Evolutionary conservation across 2,888 invertebrate species (phyloP), one percentile per base, ranked within the genome.

Genomic region (Diloba caeruleocephala): DNA sequence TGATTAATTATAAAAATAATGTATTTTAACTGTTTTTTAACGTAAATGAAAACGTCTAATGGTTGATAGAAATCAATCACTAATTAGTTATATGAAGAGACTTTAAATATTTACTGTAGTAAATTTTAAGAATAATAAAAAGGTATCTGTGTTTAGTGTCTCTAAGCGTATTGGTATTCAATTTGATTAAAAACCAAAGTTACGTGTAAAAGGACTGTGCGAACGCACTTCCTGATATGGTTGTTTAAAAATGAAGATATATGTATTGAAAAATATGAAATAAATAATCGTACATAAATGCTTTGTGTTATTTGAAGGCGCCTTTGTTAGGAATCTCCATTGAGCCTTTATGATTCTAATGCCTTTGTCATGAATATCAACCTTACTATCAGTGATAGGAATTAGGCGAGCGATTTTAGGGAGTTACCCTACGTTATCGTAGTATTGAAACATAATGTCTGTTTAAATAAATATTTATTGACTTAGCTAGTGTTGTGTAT

Each of bases 191-290:
- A 75, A 79, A 81, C 79, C 81, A 80, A 81, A 81, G 77, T 75
- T 72, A 71, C 57, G 71, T 73, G 73, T 71, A 67, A 62, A 57
- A 56, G 55, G 69, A 69, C 45, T 42, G 53, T 52, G 70, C 63
- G 36, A 9, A 58, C 34, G 76, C 73, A 53, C 68, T 26, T 52
- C 63, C 74, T 67, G 61, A 63, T 72, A 79, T 76, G 84, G 84
- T 86, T 87, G 85, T 86, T 82, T 81, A 75, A 79, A 78, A 58
- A 78, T 76, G 70, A 80, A 66, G 63, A 78, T 85, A 77, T 80
- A 85, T 86, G 85, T 87, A 86, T 84, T 84, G 71, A 71, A 83
- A 74, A 68, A 84, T 85, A 82, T 83, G 71, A 79, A 89, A 89
- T 90, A 89, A 90, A 89, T 89, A 84, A 89, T 85, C 82, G 79